These are phyloP conservation scores for Cephalopholis sonnerati DNA, from an alignment of 2,113 vertebrate species.

Conservation along the genomic window DNA sequence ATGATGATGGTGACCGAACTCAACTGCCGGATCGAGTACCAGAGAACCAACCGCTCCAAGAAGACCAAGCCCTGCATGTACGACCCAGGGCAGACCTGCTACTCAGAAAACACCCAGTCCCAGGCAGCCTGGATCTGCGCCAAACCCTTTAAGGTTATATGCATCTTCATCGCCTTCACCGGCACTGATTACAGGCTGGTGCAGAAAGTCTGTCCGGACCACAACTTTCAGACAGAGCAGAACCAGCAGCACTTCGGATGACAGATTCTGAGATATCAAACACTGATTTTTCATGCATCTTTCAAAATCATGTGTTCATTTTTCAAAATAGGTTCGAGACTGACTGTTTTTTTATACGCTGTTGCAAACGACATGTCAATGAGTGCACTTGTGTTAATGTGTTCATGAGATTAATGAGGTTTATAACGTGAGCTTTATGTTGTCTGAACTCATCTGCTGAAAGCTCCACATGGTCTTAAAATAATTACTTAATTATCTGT, in stretches of 20 bases:
- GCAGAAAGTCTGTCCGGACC: slow-evolving; percentile 87
- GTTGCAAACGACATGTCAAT: slow-evolving; percentile 24
- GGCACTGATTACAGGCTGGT: slow-evolving; percentile 86
- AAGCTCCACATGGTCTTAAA: background rate
- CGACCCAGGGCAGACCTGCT: slow-evolving; percentile 82
- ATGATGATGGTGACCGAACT: slow-evolving; percentile 74
- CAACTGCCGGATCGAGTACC: slow-evolving; percentile 85
- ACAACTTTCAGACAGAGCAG: slow-evolving; percentile 82
- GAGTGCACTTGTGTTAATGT: background rate
- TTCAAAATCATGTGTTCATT: slow-evolving; percentile 38
- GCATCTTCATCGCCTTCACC: slow-evolving; percentile 86
- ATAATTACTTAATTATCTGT: background rate
- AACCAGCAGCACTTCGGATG: slow-evolving; percentile 78
- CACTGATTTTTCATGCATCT: slow-evolving; percentile 35
- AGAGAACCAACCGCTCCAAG: slow-evolving; percentile 85
- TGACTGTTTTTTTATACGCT: background rate
- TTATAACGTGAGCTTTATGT: slow-evolving; percentile 1
- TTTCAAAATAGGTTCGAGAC: slow-evolving; percentile 2
- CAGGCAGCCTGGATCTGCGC: slow-evolving; percentile 87
- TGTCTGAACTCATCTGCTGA: slow-evolving; percentile 5
- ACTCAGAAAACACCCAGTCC: slow-evolving; percentile 86
- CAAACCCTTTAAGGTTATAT: slow-evolving; percentile 87
- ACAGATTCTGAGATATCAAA: slow-evolving; percentile 29
- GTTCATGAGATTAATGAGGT: background rate
- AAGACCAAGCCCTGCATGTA: slow-evolving; percentile 85